A percentile compares a stretch with the other conserved stretches of the same genome.
These are phyloP conservation scores for Drosophila mettleri DNA, from an alignment of 2,888 invertebrate genomes.

Conservation along the genomic window DNA sequence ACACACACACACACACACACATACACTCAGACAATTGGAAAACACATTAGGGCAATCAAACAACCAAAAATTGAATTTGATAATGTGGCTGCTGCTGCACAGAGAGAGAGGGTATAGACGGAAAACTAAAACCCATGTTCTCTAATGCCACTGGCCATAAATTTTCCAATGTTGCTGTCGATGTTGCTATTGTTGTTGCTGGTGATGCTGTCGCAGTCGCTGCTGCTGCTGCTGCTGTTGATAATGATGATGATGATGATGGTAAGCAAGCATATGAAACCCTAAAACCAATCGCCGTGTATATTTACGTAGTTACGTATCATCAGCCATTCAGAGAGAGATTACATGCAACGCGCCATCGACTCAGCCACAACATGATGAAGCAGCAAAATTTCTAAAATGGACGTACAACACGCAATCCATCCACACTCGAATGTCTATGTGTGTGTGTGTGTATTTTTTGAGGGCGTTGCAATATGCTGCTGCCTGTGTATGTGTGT, in stretches of 20 bases:
- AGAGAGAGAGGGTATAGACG: neutral
- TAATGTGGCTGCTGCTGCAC: constrained; percentile 54
- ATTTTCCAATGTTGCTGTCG: constrained; percentile 63
- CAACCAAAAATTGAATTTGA: constrained; percentile 79
- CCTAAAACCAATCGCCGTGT: constrained; percentile 67
- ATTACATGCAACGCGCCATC: constrained; percentile 62
- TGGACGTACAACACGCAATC: constrained; percentile 78
- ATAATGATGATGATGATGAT: constrained; percentile 38
- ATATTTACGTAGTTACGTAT: constrained; percentile 48
- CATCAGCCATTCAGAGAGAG: constrained; percentile 61
- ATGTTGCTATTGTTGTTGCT: constrained; percentile 32
- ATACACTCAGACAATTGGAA: constrained; percentile 67
- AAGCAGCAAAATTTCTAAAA: constrained; percentile 78
- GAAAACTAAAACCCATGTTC: constrained; percentile 73
- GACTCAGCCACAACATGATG: constrained; percentile 68
- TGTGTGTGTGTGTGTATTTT: constrained; percentile 13
- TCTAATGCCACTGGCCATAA: constrained; percentile 75
- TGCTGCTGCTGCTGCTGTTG: constrained; percentile 10
- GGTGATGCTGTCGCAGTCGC: neutral
- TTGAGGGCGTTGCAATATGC: constrained; percentile 59
- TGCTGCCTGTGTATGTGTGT: constrained; percentile 28
- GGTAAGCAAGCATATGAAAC: constrained; percentile 53
- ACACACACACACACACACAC: constrained; percentile 30
- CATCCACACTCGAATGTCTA: constrained; percentile 10
- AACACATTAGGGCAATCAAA: constrained; percentile 78